These are phyloP conservation scores for Erebia ligea DNA, from an alignment of 2,888 invertebrate species.

Conservation along the genomic window DNA sequence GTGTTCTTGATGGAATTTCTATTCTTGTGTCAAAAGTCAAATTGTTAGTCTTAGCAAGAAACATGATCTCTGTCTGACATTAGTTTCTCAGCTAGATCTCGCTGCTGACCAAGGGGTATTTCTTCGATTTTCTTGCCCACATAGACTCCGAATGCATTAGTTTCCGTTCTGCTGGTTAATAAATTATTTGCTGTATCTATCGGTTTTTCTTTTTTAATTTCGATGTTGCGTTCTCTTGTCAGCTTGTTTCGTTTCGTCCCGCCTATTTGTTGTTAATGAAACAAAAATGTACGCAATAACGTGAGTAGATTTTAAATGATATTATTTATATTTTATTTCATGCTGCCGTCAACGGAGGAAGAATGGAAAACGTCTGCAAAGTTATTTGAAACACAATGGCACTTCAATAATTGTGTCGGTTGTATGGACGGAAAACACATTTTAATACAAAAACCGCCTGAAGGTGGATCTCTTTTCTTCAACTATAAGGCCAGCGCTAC, in stretches of 20 bases:
- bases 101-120: conserved; percentile 3
- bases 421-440: conserved; percentile 34
- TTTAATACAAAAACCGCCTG: conserved; percentile 33
- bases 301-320: conserved; percentile 7
- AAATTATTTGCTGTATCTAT: conserved; percentile 6
- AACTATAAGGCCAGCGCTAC: conserved; percentile 28
- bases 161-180: conserved; percentile 1
- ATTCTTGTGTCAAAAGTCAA: too few species aligned
- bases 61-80: too few species aligned
- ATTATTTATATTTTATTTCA: conserved; percentile 29
- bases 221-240: conserved; percentile 13
- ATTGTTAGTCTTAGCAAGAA: too few species aligned
- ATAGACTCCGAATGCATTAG: conserved; percentile 1
- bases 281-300: conserved; percentile 10
- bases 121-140: conserved; percentile 10
- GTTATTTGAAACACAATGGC: conserved; percentile 37
- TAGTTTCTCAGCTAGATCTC: too few species aligned
- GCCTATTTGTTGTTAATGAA: conserved; percentile 8
- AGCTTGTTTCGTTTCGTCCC: conserved; percentile 10
- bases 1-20: too few species aligned
- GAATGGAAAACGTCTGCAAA: too few species aligned
- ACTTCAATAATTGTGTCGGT: conserved; percentile 34
- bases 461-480: conserved; percentile 32
- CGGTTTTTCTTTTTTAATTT: conserved; percentile 15
- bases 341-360: conserved; percentile 35